A percentile compares a stretch with the other conserved stretches of the same genome.
Evolutionary conservation across 2,113 vertebrate genomes (phyloP).

Genomic region (Amphilophus citrinellus): DNA sequence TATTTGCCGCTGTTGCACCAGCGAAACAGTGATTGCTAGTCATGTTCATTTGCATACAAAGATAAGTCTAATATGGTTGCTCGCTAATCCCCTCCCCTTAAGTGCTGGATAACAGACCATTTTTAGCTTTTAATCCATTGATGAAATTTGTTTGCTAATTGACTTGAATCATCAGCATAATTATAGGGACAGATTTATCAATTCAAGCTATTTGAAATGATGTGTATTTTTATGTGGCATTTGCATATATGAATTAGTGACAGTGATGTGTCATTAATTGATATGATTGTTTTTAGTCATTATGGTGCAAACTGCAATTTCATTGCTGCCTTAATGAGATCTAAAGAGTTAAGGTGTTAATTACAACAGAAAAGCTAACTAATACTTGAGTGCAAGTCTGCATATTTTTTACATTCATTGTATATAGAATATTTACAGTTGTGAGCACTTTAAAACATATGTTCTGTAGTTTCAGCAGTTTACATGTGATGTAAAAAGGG

Average conservation of each 20-base stretch:
- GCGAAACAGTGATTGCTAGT: constrained; percentile 80
- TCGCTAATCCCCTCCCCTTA: constrained; percentile 81
- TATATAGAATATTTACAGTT: not conserved
- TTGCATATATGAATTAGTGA: constrained; percentile 82
- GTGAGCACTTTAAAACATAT: constrained; percentile 24
- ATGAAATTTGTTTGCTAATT: constrained; percentile 87
- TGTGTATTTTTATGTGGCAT: constrained; percentile 74
- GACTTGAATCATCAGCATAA: constrained; percentile 84
- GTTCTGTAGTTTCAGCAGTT: constrained; percentile 30
- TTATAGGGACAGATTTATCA: constrained; percentile 81
- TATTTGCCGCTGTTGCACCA: constrained; percentile 65
- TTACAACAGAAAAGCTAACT: constrained; percentile 14
- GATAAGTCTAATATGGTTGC: constrained; percentile 82
- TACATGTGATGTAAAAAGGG: constrained; percentile 40
- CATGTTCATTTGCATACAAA: constrained; percentile 82
- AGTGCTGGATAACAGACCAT: constrained; percentile 81
- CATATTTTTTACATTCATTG: not conserved
- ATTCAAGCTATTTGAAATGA: constrained; percentile 79
- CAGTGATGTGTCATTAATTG: constrained; percentile 83
- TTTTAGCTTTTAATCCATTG: constrained; percentile 84
- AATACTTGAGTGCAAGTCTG: constrained; percentile 14
- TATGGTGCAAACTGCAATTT: constrained; percentile 63
- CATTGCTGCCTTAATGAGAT: constrained; percentile 47
- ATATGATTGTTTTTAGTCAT: constrained; percentile 75
- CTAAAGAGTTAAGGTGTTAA: constrained; percentile 34